These are phyloP conservation scores for Petrophora chlorosata DNA, from an alignment of 2,888 invertebrate species.

Conservation along the genomic window DNA sequence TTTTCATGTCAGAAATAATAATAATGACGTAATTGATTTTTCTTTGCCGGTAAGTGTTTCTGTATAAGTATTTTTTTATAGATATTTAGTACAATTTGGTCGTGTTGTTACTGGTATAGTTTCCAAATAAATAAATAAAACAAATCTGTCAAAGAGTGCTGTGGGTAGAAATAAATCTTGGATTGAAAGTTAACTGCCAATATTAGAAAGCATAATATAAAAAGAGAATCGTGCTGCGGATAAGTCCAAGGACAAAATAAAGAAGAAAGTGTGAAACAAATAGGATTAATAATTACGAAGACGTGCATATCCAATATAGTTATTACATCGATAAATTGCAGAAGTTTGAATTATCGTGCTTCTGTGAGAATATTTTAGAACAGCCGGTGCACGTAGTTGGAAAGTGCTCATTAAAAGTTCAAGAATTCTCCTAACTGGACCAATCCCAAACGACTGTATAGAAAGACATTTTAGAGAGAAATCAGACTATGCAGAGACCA, in stretches of 20 bases:
- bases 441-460: constrained; percentile 59
- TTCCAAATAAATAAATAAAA: constrained; percentile 37
- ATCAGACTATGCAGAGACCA: constrained; percentile 45
- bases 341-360: constrained; percentile 45
- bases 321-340: constrained; percentile 23
- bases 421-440: constrained; percentile 48
- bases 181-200: constrained; percentile 19
- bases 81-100: constrained; percentile 69
- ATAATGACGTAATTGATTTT: constrained; percentile 19
- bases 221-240: constrained; percentile 50
- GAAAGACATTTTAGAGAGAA: constrained; percentile 37
- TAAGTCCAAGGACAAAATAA: constrained; percentile 36
- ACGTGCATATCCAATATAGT: constrained; percentile 45
- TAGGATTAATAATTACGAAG: constrained; percentile 36
- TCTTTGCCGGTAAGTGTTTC: constrained; percentile 46
- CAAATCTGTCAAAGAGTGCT: constrained; percentile 35
- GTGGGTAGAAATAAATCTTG: constrained; percentile 22
- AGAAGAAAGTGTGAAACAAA: constrained; percentile 36
- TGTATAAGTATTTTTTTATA: constrained; percentile 37
- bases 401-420: constrained; percentile 54
- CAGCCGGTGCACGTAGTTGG: constrained; percentile 55
- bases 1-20: neutral
- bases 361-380: constrained; percentile 46
- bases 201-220: constrained; percentile 34
- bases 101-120: constrained; percentile 67